phyloP scores from a whole-genome alignment of 2,888 invertebrate genomes.

The Eupeodes latifasciatus region DNA sequence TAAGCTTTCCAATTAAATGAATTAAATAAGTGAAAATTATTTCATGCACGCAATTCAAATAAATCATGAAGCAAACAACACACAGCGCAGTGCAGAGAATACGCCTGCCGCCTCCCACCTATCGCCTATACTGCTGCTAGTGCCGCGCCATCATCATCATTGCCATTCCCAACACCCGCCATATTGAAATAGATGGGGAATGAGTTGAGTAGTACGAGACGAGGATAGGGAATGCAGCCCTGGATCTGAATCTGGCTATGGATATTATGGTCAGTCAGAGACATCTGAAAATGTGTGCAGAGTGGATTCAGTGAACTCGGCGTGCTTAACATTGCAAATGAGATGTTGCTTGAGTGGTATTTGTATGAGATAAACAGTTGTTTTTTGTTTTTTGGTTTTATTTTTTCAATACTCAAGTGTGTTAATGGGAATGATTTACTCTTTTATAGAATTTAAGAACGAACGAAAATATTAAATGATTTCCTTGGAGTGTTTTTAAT shows the following conservation, averaged over 20 bases:
- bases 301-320: conserved; percentile 31
- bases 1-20: conserved; percentile 74
- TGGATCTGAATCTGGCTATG: not conserved
- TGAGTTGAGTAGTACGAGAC: not conserved
- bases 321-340: conserved; percentile 69
- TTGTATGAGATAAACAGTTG: conserved; percentile 51
- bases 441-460: not conserved
- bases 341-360: conserved; percentile 59
- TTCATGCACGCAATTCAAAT: conserved; percentile 74
- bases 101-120: conserved; percentile 46
- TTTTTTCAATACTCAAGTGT: conserved; percentile 28
- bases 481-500: not conserved
- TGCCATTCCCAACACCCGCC: not conserved
- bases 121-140: no score
- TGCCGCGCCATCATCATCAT: conserved; percentile 3
- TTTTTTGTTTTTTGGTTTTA: not conserved
- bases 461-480: not conserved
- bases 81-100: not conserved
- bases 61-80: conserved; percentile 69
- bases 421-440: conserved; percentile 54
- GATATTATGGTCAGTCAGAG: conserved; percentile 9
- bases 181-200: not conserved
- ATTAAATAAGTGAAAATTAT: conserved; percentile 75
- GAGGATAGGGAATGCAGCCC: no score
- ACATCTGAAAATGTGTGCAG: not conserved